phyloP scores from a whole-genome alignment of 2,888 invertebrate genomes.

The Microctonus aethiopoides region DNA sequence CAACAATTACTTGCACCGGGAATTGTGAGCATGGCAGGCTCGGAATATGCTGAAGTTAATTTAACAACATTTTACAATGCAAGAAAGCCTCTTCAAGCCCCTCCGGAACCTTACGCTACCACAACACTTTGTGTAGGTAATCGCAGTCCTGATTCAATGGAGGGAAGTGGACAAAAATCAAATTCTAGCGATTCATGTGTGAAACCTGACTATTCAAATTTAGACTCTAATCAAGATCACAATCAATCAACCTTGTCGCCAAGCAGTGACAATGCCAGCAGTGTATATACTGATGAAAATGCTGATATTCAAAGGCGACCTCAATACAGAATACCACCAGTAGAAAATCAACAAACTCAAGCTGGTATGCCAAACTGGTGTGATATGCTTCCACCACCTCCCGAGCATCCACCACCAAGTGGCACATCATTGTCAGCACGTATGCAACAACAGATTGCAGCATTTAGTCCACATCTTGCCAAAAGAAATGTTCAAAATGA shows the following conservation, averaged over 20 bases:
- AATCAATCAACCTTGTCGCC: conserved; percentile 65
- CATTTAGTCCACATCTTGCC: conserved; percentile 61
- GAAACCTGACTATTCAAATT: conserved; percentile 64
- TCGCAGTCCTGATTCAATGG: conserved; percentile 65
- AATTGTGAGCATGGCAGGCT: conserved; percentile 66
- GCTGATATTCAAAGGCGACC: conserved; percentile 55
- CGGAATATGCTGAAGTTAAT: conserved; percentile 73
- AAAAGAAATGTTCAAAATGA: conserved; percentile 59
- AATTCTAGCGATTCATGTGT: conserved; percentile 65
- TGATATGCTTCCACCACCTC: conserved; percentile 75
- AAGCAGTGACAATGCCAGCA: conserved; percentile 64
- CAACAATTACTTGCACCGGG: conserved; percentile 62
- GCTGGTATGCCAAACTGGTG: conserved; percentile 70
- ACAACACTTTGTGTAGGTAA: conserved; percentile 73
- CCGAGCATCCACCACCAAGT: conserved; percentile 71
- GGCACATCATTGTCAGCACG: conserved; percentile 55
- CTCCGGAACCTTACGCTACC: conserved; percentile 81
- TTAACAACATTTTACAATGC: conserved; percentile 74
- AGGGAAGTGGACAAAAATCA: conserved; percentile 64
- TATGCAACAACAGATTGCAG: conserved; percentile 50
- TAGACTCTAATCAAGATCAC: conserved; percentile 63
- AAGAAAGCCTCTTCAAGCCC: conserved; percentile 69
- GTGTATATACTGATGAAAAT: conserved; percentile 62
- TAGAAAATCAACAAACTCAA: conserved; percentile 40
- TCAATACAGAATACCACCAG: conserved; percentile 46